These are phyloP conservation scores for Scyliorhinus canicula DNA, from an alignment of 2,797 vertebrate genomes.

Conservation along the genomic window DNA sequence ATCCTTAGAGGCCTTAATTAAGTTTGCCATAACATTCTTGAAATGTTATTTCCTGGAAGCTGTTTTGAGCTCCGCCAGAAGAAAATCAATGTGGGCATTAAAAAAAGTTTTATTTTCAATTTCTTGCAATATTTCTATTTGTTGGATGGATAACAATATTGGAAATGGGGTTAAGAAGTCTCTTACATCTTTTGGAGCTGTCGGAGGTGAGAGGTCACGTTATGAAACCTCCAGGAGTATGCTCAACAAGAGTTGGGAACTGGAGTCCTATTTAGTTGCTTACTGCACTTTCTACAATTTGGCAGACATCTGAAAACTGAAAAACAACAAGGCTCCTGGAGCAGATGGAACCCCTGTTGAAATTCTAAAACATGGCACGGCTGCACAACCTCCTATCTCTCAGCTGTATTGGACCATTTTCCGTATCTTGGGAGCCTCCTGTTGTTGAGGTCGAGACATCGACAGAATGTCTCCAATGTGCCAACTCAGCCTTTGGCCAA, in stretches of 20 bases:
- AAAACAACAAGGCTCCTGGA: too few relatives aligned
- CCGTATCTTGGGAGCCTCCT: too few relatives aligned
- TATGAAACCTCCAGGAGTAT: background rate
- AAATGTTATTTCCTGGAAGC: background rate
- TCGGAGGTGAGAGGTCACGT: background rate
- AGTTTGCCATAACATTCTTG: background rate
- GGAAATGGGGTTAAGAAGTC: background rate
- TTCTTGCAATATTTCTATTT: background rate
- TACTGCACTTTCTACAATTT: too few relatives aligned
- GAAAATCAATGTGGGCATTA: background rate
- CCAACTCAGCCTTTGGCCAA: too few relatives aligned
- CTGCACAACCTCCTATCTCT: too few relatives aligned
- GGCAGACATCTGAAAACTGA: too few relatives aligned
- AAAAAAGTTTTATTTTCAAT: background rate
- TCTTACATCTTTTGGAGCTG: background rate
- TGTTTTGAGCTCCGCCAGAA: background rate
- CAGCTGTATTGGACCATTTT: too few relatives aligned
- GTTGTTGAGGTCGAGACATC: too few relatives aligned
- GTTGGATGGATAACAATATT: background rate
- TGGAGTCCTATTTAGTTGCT: too few relatives aligned
- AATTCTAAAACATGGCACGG: too few relatives aligned
- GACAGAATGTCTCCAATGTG: too few relatives aligned
- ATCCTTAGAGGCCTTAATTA: background rate
- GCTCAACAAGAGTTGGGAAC: background rate
- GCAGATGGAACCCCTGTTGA: too few relatives aligned